Evolutionary conservation across 1,140 invertebrate genomes (phyloP).

Genomic region (Caenorhabditis latens): DNA sequence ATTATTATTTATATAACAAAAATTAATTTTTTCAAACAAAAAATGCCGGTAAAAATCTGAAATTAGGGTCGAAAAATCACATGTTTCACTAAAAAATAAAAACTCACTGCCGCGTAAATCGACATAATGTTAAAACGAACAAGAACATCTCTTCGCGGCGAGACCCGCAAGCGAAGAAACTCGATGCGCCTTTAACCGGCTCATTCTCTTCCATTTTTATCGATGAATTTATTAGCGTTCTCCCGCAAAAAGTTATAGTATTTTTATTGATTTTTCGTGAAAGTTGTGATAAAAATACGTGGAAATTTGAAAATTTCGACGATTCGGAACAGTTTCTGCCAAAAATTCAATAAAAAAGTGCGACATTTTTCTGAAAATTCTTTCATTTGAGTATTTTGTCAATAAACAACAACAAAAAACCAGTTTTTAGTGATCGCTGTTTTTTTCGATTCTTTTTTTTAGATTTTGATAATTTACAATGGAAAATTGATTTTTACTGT

Average conservation of each 20-base stretch:
- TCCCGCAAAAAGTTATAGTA: not conserved
- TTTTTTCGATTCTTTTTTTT: no score
- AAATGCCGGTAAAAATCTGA: not conserved
- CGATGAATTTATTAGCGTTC: conserved; percentile 47
- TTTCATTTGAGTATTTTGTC: no score
- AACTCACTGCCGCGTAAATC: not conserved
- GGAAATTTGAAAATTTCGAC: no score
- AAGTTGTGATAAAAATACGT: not conserved
- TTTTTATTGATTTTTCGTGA: not conserved
- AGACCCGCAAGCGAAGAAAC: not conserved
- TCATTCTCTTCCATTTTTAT: not conserved
- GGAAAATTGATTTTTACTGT: no score
- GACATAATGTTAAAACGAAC: conserved; percentile 24
- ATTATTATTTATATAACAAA: not conserved
- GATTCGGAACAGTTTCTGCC: no score
- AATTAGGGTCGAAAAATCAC: conserved; percentile 10
- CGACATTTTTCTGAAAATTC: not conserved
- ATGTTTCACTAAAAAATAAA: not conserved
- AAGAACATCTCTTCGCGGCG: not conserved
- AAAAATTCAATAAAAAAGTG: not conserved
- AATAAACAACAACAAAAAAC: no score
- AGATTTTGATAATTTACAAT: no score
- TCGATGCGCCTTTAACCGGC: conserved; percentile 23
- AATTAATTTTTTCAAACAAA: not conserved
- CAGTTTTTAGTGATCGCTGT: no score